These are phyloP conservation scores for Callosobruchus maculatus DNA, from an alignment of 2,888 invertebrate species.

Conservation along the genomic window DNA sequence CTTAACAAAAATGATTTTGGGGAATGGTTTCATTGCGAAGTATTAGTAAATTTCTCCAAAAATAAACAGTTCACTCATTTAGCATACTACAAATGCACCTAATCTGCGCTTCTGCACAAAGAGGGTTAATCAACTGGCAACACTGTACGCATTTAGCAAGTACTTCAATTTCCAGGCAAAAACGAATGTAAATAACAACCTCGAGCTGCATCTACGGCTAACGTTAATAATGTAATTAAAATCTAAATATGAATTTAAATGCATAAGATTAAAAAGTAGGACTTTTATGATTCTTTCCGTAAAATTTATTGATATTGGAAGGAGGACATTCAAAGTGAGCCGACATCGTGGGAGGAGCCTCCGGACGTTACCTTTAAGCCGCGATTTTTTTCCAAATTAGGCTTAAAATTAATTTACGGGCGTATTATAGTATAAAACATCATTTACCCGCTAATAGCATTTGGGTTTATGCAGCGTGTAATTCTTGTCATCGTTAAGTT, in stretches of 20 bases:
- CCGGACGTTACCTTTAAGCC: neutral
- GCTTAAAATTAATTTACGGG: neutral
- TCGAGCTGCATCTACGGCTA: neutral
- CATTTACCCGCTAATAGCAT: neutral
- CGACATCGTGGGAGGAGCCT: conserved; percentile 21
- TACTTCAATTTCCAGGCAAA: neutral
- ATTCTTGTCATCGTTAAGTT: neutral
- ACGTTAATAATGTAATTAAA: conserved; percentile 20
- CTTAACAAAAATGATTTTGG: too few species aligned
- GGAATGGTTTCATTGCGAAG: too few species aligned
- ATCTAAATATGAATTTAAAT: conserved; percentile 25
- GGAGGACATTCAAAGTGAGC: conserved; percentile 19
- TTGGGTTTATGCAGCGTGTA: neutral
- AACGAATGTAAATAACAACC: neutral
- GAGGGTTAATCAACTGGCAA: neutral
- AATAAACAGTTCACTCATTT: too few species aligned
- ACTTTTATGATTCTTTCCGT: conserved; percentile 19
- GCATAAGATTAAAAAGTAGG: conserved; percentile 22
- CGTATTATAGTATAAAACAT: neutral
- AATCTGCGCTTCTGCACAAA: too few species aligned
- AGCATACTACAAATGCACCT: too few species aligned
- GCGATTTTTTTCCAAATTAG: neutral
- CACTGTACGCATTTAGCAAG: neutral
- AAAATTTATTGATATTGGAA: conserved; percentile 23
- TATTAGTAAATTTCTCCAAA: too few species aligned